phyloP scores from a whole-genome alignment of 1,140 invertebrate genomes.

The Brachionus rubens region DNA sequence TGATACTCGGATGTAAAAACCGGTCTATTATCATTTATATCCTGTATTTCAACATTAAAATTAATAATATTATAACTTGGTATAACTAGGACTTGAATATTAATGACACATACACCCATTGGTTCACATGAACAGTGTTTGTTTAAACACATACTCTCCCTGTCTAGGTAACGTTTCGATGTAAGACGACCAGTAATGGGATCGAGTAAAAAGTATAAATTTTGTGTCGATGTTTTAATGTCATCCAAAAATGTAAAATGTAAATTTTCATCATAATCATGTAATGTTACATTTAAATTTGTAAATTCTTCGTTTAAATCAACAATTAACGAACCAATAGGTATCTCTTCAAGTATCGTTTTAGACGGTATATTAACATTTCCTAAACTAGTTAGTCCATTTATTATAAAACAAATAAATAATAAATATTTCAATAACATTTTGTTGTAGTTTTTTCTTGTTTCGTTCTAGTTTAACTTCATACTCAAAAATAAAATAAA shows the following conservation, averaged over 20 bases:
- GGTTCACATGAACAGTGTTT: constrained; percentile 10
- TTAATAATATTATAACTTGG: constrained; percentile 2
- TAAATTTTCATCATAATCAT: not conserved
- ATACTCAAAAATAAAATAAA: too few relatives aligned
- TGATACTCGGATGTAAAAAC: not conserved
- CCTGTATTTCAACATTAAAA: constrained; percentile 25
- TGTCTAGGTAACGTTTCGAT: constrained; percentile 22
- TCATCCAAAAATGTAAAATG: constrained; percentile 37
- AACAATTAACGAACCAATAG: constrained; percentile 6
- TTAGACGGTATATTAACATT: not conserved
- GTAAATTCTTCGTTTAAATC: not conserved
- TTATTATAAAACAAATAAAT: not conserved
- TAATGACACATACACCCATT: not conserved
- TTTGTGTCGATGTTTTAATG: constrained; percentile 28
- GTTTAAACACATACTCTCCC: constrained; percentile 36
- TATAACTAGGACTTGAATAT: not conserved
- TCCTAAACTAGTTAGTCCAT: too few relatives aligned
- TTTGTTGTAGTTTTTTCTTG: not conserved
- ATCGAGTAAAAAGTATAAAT: constrained; percentile 26
- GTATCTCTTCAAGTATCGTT: constrained; percentile 16
- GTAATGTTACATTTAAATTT: not conserved
- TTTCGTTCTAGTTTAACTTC: too few relatives aligned
- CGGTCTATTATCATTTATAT: constrained; percentile 37
- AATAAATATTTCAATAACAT: not conserved
- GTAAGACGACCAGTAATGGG: constrained; percentile 28